phyloP scores from a whole-genome alignment of 1,140 invertebrate species.

The Tetranychus urticae region DNA sequence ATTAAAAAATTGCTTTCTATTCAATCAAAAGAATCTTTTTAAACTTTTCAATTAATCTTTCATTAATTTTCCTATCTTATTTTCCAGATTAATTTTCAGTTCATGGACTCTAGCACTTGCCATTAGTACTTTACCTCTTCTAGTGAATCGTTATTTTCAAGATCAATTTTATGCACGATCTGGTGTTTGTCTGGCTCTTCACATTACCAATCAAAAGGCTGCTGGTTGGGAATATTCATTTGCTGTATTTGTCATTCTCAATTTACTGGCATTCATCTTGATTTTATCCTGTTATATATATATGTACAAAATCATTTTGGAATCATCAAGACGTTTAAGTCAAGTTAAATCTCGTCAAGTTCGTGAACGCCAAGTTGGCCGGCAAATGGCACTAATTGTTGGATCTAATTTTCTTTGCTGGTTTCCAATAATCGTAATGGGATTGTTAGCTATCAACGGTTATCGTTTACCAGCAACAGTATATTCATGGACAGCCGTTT shows the following conservation, averaged over 20 bases:
- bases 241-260: slow-evolving; percentile 43
- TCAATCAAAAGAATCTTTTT: not conserved
- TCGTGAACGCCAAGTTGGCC: slow-evolving; percentile 5
- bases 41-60: not conserved
- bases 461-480: slow-evolving; percentile 16
- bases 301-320: slow-evolving; percentile 36
- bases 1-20: not conserved
- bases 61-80: not conserved
- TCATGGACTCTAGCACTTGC: slow-evolving; percentile 38
- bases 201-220: slow-evolving; percentile 24
- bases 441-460: slow-evolving; percentile 21
- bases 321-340: slow-evolving; percentile 30
- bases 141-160: slow-evolving; percentile 32
- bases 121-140: slow-evolving; percentile 37
- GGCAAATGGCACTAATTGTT: slow-evolving; percentile 25
- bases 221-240: slow-evolving; percentile 48
- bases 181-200: slow-evolving; percentile 44
- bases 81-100: slow-evolving; percentile 20
- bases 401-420: slow-evolving; percentile 24
- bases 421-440: slow-evolving; percentile 26
- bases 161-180: slow-evolving; percentile 41
- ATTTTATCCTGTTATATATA: slow-evolving; percentile 21
- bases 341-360: slow-evolving; percentile 7
- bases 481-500: slow-evolving; percentile 25
- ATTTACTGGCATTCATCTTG: slow-evolving; percentile 27